Evolutionary conservation across 2,113 vertebrate genomes (phyloP).

Genomic region (Octodon degus): DNA sequence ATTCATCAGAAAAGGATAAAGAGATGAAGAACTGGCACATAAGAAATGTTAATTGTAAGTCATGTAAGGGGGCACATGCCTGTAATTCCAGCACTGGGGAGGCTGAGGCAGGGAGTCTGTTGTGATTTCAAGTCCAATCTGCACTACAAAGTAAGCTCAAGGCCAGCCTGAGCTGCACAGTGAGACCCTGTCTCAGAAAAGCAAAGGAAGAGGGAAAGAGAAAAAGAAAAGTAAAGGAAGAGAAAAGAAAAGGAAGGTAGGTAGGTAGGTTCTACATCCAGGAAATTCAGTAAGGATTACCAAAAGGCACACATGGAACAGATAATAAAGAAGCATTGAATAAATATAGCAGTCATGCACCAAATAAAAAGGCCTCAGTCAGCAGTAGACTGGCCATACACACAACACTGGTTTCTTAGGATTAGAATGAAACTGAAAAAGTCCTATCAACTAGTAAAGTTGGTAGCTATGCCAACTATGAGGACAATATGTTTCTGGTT

Average conservation of each 20-base stretch:
- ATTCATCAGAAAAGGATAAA: not conserved
- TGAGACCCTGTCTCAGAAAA: too few species aligned
- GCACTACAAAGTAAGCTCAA: too few species aligned
- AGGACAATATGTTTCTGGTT: not conserved
- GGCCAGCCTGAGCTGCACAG: too few species aligned
- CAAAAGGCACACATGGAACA: not conserved
- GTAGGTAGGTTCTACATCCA: not conserved
- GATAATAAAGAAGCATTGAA: not conserved
- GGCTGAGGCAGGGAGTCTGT: too few species aligned
- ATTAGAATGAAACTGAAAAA: not conserved
- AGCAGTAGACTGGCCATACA: not conserved
- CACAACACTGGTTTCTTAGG: not conserved
- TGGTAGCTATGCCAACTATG: not conserved
- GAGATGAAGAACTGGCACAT: not conserved
- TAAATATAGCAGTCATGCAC: not conserved
- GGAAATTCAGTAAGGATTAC: not conserved
- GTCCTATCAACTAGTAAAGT: not conserved
- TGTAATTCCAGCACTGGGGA: too few species aligned
- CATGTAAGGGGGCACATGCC: too few species aligned
- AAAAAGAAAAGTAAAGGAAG: too few species aligned
- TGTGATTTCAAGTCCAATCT: too few species aligned
- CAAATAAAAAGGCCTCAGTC: not conserved
- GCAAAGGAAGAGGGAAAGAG: too few species aligned
- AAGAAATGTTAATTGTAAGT: not conserved
- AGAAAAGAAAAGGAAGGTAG: too few species aligned